phyloP scores from a whole-genome alignment of 2,888 invertebrate genomes.

The Tipula vernalis region DNA sequence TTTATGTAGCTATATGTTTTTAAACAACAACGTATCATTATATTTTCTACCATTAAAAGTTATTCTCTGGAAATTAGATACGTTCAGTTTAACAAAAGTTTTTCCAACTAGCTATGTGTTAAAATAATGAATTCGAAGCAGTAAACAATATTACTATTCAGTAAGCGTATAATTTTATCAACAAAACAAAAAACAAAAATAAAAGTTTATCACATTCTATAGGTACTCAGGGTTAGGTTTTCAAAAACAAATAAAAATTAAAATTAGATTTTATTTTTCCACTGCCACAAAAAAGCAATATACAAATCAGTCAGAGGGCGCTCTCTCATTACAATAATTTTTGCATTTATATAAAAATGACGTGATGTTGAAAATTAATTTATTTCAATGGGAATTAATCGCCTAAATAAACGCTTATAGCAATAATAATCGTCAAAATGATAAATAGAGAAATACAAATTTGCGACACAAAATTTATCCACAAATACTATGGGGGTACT shows the following conservation, averaged over 20 bases:
- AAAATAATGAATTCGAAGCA: not conserved
- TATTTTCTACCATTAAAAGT: not conserved
- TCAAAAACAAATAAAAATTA: not conserved
- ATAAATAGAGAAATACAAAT: not conserved
- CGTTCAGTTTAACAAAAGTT: not conserved
- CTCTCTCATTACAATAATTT: not conserved
- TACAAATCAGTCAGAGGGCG: not conserved
- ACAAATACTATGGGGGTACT: no score
- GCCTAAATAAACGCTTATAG: not conserved
- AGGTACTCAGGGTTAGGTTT: not conserved
- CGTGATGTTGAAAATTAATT: not conserved
- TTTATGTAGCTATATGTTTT: not conserved
- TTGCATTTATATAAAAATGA: not conserved
- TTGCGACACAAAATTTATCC: not conserved
- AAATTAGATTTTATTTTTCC: not conserved
- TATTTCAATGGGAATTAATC: not conserved
- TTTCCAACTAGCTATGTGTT: not conserved
- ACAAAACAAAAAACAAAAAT: no score
- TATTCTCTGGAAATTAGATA: not conserved
- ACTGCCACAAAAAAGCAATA: not conserved
- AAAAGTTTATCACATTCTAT: not conserved
- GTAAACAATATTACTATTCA: not conserved
- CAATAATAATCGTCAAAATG: not conserved
- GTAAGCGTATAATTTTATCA: not conserved
- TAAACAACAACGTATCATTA: not conserved